Base-by-base conservation (phyloP, 2,113 vertebrate genomes). In the Syngnathus typhle region DNA sequence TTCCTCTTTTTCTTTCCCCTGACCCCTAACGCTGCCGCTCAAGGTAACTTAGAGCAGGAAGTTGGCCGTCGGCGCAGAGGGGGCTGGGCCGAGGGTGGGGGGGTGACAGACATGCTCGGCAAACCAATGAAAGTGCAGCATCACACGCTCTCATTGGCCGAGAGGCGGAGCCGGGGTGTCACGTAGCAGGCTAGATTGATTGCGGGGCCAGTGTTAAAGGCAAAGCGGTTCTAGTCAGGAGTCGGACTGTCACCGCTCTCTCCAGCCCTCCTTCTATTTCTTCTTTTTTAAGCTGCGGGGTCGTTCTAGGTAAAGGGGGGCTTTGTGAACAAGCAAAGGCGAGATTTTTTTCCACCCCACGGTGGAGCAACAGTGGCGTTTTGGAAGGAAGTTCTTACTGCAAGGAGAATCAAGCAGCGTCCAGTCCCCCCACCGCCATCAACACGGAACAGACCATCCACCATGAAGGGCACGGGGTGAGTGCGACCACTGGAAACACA, bases 41-140 rank as follows among this genome's bases (percentile, higher is more conserved):
- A 98, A 98, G 96, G 96, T 98, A 98, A 98, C 96, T 98, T 93
- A 93, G 93, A 98, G 91, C 95, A 94, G 96, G 96, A 98, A 97
- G 95, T 94, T 91, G 87, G 86, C 88, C 89, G 85, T 90, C 81
- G 76, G 92, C 93, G 76, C 52, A 86, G 88, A 89, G 82, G 88
- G 84, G 89, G 90, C 69, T 84, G 83, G 87, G 83, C 46, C 73
- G 13, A 72, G 81, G 69, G 78, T 73, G 73, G 82, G 78, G 85
- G 85, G 68, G 75, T 70, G 43, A 64, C 75, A 69, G 76, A 77
- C 43, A 75, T 74, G 81, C 74, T 60, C 52, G 37, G 65, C 70
- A 32, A 87, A 77, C 94, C 92, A 94, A 92, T 95, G 55, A 83
- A 47, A 58, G 39, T 6, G 19, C 44, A 83, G 73, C 70, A 36